Conservation (phyloP, 2,113 vertebrate species). For the Turdus rufiventris region DNA sequence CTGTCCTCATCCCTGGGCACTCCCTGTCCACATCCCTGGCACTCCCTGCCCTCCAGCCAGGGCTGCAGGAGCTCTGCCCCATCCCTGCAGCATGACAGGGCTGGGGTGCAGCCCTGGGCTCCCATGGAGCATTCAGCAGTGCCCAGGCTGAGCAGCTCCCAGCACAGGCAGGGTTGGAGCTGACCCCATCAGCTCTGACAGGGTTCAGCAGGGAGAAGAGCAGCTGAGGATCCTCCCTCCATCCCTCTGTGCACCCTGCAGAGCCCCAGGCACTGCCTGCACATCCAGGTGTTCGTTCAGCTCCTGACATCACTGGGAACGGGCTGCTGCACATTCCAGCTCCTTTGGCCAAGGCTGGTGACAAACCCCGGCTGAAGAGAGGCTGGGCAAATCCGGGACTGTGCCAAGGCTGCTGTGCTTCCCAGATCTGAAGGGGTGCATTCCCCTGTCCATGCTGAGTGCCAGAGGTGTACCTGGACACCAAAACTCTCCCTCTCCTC, state of each 20-base stretch:
- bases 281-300: constrained; percentile 7
- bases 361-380: constrained; percentile 3
- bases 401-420: constrained; percentile 27
- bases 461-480: not conserved
- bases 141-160: no score
- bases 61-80: not conserved
- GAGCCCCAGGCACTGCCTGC: not conserved
- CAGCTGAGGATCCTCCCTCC: not conserved
- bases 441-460: not conserved
- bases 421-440: not conserved
- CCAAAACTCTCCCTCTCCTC: not conserved
- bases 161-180: not conserved
- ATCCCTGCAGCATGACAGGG: not conserved
- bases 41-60: accelerated
- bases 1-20: no score
- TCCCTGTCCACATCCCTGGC: no score
- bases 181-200: not conserved
- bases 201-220: not conserved
- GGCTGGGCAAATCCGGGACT: not conserved
- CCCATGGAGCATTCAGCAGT: accelerated
- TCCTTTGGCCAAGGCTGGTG: constrained; percentile 43
- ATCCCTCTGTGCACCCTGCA: not conserved
- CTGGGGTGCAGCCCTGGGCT: accelerated
- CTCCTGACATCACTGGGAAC: constrained; percentile 7
- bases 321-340: constrained; percentile 19